Conservation (phyloP, 2,888 invertebrate species). For the Sipunculus nudus region DNA sequence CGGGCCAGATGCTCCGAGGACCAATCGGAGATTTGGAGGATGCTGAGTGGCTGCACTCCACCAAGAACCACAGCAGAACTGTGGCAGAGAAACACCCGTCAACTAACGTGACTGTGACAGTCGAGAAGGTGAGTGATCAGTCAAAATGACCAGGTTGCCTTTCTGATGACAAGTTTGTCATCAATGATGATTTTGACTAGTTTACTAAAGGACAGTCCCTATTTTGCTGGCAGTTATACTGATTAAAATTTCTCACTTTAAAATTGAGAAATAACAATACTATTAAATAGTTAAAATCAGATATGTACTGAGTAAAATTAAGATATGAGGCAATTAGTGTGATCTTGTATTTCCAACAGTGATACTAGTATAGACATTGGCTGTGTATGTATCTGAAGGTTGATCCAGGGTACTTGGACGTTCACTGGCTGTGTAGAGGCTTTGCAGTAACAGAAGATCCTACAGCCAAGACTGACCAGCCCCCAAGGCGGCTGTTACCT, state of each 20-base stretch:
- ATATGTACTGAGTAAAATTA: too few species aligned
- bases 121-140: conserved; percentile 73
- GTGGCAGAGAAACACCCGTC: conserved; percentile 40
- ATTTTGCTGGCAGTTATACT: too few species aligned
- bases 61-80: conserved; percentile 48
- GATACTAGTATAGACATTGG: too few species aligned
- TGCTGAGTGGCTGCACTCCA: conserved; percentile 79
- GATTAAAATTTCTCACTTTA: too few species aligned
- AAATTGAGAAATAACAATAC: too few species aligned
- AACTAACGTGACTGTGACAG: conserved; percentile 73
- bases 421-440: conserved; percentile 84
- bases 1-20: conserved; percentile 80
- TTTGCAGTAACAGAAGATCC: conserved; percentile 59
- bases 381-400: conserved; percentile 66
- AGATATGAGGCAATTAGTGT: too few species aligned
- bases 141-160: neutral
- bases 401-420: conserved; percentile 81
- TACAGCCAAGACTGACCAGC: neutral
- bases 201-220: too few species aligned
- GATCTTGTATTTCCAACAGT: too few species aligned
- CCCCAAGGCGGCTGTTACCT: neutral
- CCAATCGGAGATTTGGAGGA: conserved; percentile 79
- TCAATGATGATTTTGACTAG: too few species aligned
- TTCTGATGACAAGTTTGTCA: conserved; percentile 25
- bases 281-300: too few species aligned